Conservation (phyloP, 2,113 vertebrate species). For the Colius striatus region DNA sequence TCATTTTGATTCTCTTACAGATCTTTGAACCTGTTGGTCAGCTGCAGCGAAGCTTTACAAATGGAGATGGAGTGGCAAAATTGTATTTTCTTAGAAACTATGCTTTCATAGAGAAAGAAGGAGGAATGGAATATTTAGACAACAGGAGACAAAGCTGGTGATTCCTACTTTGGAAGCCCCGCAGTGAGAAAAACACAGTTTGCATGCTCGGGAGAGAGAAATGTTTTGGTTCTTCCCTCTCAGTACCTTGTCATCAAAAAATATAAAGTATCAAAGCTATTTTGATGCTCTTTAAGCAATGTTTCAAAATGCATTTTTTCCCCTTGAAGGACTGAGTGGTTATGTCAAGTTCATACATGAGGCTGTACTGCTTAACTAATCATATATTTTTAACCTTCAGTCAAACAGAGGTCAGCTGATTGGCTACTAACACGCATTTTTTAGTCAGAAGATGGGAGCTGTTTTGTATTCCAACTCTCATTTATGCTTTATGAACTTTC, state of each 20-base stretch:
- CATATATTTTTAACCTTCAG: neutral
- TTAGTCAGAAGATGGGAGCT: neutral
- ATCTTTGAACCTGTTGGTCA: neutral
- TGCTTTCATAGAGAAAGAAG: neutral
- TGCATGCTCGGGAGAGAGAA: neutral
- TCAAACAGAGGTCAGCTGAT: neutral
- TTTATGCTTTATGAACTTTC: neutral
- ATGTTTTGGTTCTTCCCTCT: neutral
- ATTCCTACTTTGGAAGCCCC: neutral
- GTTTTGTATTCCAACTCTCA: neutral
- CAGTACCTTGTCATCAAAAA: neutral
- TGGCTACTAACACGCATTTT: neutral
- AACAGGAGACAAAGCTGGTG: neutral
- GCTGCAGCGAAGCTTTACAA: neutral
- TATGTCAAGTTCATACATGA: neutral
- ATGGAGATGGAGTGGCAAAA: neutral
- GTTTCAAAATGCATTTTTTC: neutral
- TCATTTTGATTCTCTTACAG: neutral
- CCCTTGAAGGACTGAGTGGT: neutral
- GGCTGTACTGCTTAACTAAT: neutral
- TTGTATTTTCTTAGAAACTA: neutral
- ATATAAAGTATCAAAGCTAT: neutral
- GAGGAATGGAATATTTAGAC: rapidly evolving
- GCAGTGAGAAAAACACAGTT: neutral
- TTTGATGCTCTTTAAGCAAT: neutral